Evolutionary conservation across 2,888 invertebrate species (phyloP).

Genomic region (Torymus auratus): DNA sequence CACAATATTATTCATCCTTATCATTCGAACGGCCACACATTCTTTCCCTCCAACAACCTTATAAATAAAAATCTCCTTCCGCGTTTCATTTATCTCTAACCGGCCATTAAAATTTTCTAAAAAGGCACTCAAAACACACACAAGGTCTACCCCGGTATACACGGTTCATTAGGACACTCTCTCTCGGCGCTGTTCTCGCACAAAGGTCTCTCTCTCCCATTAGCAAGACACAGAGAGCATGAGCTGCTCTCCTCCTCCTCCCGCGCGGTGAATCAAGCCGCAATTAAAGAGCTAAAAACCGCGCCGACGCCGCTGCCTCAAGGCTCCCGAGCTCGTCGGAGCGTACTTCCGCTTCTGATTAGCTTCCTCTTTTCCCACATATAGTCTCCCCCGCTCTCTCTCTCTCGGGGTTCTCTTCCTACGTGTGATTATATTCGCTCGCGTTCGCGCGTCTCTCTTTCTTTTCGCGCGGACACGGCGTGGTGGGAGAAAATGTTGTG

Average conservation of each 20-base stretch:
- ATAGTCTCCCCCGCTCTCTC: slow-evolving; percentile 51
- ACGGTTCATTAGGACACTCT: slow-evolving; percentile 37
- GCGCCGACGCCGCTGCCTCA: slow-evolving; percentile 61
- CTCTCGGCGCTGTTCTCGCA: neutral
- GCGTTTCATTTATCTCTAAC: too few relatives aligned
- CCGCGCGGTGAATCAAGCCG: slow-evolving; percentile 69
- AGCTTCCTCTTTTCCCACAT: slow-evolving; percentile 76
- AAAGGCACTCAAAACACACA: too few relatives aligned
- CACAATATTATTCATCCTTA: too few relatives aligned
- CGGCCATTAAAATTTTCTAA: too few relatives aligned
- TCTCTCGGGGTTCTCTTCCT: slow-evolving; percentile 2
- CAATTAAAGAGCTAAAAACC: slow-evolving; percentile 73
- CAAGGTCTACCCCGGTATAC: neutral
- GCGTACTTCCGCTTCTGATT: slow-evolving; percentile 76
- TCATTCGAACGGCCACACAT: too few relatives aligned
- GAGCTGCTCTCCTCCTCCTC: neutral
- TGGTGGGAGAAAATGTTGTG: too few relatives aligned
- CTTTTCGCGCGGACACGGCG: too few relatives aligned
- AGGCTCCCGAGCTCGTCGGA: slow-evolving; percentile 71
- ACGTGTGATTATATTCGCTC: neutral
- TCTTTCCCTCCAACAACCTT: too few relatives aligned
- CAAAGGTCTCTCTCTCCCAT: slow-evolving; percentile 30
- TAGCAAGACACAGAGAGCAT: slow-evolving; percentile 4
- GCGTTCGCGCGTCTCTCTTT: too few relatives aligned
- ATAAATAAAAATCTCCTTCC: too few relatives aligned